Base-by-base conservation (phyloP, 2,888 invertebrate species). In the Heliconius cydno region DNA sequence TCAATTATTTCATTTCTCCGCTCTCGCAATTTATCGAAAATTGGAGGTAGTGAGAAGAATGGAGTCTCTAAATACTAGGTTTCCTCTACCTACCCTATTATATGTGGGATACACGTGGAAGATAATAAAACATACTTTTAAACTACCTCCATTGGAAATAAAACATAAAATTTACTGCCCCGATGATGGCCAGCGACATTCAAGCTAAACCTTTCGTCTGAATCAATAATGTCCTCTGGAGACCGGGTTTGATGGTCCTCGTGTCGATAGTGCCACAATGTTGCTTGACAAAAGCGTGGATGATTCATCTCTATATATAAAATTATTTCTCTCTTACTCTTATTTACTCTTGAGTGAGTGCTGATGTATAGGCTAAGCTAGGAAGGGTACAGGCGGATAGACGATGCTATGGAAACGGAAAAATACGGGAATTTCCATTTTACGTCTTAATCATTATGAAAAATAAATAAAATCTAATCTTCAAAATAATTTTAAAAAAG, bases 211-310 rank as follows among this genome's bases (percentile, higher is more conserved):
- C 68, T 70, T 41, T n/a, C 34, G 68, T 38, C 38, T n/a, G 38
- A 70, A 70, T 41, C 41, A 70, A 70, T 70, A 70, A 70, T 70
- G 41, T n/a, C 38, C 68, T 41, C 41, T 25, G 13, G 68, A 41
- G 68, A 41, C n/a, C n/a, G 25, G 7, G 41, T 13, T 70, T 70
- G 68, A 41, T 41, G 38, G 38, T 41, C n/a, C 68, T 70, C 38
- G 25, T 38, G 68, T 25, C 34, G 67, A 68, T n/a, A 19, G 38
- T 38, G 38, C 34, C 13, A 68, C n/a, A 68, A 38, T 68, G 68
- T 68, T 68, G 19, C 38, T 65, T 60, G 60, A n/a, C 10, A n/a
- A 60, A 60, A 60, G 52, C 22, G 52, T 52, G 1, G 52, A 22
- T 52, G 52, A 19, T 52, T 52, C 2, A 52, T 52, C 46, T 52